Conservation (phyloP, 2,797 vertebrate genomes). For the Orientallactaga sibirica region DNA sequence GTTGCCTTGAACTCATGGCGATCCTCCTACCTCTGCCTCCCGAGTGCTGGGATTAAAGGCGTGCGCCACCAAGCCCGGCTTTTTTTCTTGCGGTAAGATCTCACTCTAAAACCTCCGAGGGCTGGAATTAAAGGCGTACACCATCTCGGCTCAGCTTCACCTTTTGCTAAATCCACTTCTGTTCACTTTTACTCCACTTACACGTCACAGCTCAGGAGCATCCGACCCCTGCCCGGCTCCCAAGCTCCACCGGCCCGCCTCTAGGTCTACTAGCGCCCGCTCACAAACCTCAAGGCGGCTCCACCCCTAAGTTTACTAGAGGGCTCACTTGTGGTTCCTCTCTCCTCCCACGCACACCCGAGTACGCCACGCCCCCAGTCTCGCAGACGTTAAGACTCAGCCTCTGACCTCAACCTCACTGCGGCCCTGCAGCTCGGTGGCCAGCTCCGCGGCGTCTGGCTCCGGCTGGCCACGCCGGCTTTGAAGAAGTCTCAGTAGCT, state of each 20-base stretch:
- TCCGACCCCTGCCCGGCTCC: background rate
- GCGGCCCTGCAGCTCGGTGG: slow-evolving; percentile 56
- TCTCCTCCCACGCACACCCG: too few species aligned
- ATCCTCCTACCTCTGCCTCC: too few species aligned
- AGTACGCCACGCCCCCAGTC: background rate
- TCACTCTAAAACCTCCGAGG: too few species aligned
- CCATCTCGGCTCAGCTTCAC: background rate
- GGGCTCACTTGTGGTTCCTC: too few species aligned
- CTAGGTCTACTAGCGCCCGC: fast-evolving
- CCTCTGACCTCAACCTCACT: slow-evolving; percentile 68
- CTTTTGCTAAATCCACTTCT: fast-evolving
- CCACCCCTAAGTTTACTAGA: too few species aligned
- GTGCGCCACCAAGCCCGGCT: too few species aligned
- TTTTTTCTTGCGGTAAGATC: too few species aligned
- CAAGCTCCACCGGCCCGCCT: background rate
- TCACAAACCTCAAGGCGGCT: background rate
- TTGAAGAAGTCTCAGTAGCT: slow-evolving; percentile 75
- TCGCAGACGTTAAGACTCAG: background rate
- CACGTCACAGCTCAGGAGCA: background rate
- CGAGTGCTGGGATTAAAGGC: too few species aligned
- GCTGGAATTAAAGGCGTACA: too few species aligned
- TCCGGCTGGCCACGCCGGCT: slow-evolving; percentile 68
- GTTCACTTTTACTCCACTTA: too few species aligned
- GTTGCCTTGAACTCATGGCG: too few species aligned
- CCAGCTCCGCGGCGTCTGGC: slow-evolving; percentile 61